Conservation (phyloP, 2,888 invertebrate species). For the Glaucopsyche alexis region DNA sequence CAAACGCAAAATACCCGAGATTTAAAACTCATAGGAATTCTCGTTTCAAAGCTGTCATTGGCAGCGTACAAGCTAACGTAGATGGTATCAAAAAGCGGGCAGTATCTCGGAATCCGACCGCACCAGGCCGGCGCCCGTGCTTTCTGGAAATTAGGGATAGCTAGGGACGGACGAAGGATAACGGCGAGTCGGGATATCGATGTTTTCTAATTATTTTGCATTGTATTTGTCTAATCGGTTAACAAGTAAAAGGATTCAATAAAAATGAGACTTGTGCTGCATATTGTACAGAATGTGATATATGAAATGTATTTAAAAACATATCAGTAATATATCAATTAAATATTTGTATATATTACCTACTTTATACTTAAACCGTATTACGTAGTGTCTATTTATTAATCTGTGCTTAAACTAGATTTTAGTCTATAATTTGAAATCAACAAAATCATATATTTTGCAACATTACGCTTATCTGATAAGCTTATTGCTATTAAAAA, state of each 20-base stretch:
- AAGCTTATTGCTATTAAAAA: slow-evolving; percentile 29
- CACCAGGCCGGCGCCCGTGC: slow-evolving; percentile 69
- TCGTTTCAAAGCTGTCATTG: slow-evolving; percentile 28
- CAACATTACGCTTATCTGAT: slow-evolving; percentile 4
- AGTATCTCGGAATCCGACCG: slow-evolving; percentile 72
- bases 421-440: neutral
- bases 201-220: neutral
- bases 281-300: too few species aligned
- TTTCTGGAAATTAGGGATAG: slow-evolving; percentile 75
- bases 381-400: too few species aligned
- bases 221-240: neutral
- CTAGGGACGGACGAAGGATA: slow-evolving; percentile 49
- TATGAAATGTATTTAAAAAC: too few species aligned
- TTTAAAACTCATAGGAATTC: neutral
- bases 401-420: too few species aligned
- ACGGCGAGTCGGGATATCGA: slow-evolving; percentile 17
- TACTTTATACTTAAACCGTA: neutral
- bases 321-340: too few species aligned
- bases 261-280: neutral
- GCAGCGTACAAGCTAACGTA: slow-evolving; percentile 35
- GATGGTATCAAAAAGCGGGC: slow-evolving; percentile 44
- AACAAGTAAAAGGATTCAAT: neutral
- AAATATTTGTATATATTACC: too few species aligned
- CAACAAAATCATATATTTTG: neutral
- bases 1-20: neutral